Base-by-base conservation (phyloP, 2,113 vertebrate species). In the Tricholaema leucomelas region DNA sequence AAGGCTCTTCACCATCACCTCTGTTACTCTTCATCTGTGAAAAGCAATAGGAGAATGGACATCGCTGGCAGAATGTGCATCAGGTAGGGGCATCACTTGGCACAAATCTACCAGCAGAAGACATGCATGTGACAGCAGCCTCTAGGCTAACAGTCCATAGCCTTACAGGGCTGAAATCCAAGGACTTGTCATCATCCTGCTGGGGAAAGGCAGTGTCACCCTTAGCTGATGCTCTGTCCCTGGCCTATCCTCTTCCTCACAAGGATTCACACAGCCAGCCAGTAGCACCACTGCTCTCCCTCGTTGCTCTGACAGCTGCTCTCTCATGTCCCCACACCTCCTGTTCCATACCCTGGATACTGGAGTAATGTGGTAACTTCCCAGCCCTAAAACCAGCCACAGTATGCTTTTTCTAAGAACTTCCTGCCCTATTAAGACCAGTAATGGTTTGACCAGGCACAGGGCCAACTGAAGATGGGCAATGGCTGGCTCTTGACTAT, bases 11-110 rank as follows among this genome's bases (percentile, higher is more conserved):
- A 10, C 40, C 17, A 5, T 6, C 30, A n/a, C 59, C 40, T 59
- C 64, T 2, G 20, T 15, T n/a, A 3, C 18, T 19, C 15, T 4
- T 15, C 44, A 36, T 63, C 8, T 27, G 3, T 28, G 24, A 30
- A 38, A 0, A 2, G 31, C 75, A 70, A 16, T 0, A 35, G 40
- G 38, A 73, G 79, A 74, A 64, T 1, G 50, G 54, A 4, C 35
- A 20, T 8, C 23, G 4, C 3, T 0, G 14, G 42, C 23, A 20
- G 35, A 79, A 46, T 3, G 44, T 25, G 72, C 40, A 73, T 55
- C 61, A 38, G 56, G 42, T 7, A 73, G 28, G 36, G 63, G 67
- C 56, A 66, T 36, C 23, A 9, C 18, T 11, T 2, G 15, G 58
- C 58, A 33, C 24, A 40, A 23, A 9, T n/a, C 17, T 17, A 5